Evolutionary conservation across 2,888 invertebrate genomes (phyloP).

Genomic region (Micropterix aruncella): DNA sequence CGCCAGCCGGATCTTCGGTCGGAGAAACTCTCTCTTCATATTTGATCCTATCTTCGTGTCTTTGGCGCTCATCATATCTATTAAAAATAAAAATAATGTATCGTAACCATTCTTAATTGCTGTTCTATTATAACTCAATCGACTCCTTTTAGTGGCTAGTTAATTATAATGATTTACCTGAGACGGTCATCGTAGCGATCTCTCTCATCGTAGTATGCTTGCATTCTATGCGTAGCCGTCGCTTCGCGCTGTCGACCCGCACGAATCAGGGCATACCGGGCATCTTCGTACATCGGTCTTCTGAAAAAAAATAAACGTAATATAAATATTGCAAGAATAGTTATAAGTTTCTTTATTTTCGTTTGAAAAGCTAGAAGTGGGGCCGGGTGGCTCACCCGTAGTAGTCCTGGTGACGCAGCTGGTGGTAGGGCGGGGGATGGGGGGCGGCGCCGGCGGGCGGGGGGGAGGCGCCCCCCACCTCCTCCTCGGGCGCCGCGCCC

Average conservation of each 20-base stretch:
- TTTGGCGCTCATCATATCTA: background rate
- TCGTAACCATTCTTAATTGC: too few species aligned
- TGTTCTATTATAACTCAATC: too few species aligned
- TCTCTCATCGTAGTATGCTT: background rate
- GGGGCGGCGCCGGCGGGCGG: constrained; percentile 19
- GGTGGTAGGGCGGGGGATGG: constrained; percentile 15
- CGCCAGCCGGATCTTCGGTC: background rate
- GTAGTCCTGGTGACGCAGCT: constrained; percentile 20
- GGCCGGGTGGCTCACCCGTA: constrained; percentile 17
- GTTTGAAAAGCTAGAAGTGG: constrained; percentile 7
- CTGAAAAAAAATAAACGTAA: too few species aligned
- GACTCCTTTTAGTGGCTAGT: too few species aligned
- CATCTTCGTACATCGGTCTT: background rate
- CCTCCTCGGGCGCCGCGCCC: constrained; percentile 34
- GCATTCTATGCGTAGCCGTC: background rate
- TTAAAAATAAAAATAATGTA: too few species aligned
- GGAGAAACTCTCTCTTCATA: background rate
- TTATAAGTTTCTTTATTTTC: background rate
- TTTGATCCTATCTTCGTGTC: background rate
- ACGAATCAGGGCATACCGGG: background rate
- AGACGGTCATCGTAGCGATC: background rate
- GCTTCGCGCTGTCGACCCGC: background rate
- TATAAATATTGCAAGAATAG: too few species aligned
- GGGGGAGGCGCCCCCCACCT: constrained; percentile 42
- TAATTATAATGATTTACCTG: too few species aligned